Conservation (phyloP, 1,140 invertebrate genomes). For the Cherax destructor region DNA sequence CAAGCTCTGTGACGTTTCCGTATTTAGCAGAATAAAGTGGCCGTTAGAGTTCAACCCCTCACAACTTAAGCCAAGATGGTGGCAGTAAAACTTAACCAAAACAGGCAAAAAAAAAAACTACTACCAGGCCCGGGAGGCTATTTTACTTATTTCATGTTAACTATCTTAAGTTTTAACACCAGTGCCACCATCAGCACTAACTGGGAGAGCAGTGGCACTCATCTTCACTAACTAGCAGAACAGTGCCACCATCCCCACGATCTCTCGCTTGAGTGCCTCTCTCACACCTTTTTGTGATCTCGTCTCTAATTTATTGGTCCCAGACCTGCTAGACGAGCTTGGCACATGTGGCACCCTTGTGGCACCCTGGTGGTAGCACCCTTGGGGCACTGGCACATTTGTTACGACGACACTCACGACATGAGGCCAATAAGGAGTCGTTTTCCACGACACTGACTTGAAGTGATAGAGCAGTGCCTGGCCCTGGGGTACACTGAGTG, state of each 20-base stretch:
- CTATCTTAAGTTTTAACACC: neutral
- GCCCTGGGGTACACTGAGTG: too few relatives aligned
- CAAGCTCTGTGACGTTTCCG: too few relatives aligned
- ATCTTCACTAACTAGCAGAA: neutral
- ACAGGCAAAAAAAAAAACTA: too few relatives aligned
- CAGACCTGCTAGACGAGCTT: neutral
- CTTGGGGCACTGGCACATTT: neutral
- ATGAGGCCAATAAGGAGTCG: neutral
- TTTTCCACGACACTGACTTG: too few relatives aligned
- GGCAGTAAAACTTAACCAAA: too few relatives aligned
- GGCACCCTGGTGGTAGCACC: neutral
- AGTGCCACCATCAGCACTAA: neutral
- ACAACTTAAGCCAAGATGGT: too few relatives aligned
- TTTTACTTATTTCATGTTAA: neutral
- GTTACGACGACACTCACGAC: neutral
- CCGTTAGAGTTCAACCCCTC: too few relatives aligned
- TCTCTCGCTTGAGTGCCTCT: constrained; percentile 12
- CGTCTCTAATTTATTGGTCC: neutral
- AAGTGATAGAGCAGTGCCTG: too few relatives aligned
- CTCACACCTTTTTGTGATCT: constrained; percentile 31
- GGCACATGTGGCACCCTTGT: neutral
- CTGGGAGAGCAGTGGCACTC: neutral
- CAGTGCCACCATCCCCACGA: neutral
- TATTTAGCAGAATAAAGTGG: too few relatives aligned
- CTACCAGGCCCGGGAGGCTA: too few relatives aligned